Base-by-base conservation (phyloP, 2,113 vertebrate species). In the Monopterus albus region DNA sequence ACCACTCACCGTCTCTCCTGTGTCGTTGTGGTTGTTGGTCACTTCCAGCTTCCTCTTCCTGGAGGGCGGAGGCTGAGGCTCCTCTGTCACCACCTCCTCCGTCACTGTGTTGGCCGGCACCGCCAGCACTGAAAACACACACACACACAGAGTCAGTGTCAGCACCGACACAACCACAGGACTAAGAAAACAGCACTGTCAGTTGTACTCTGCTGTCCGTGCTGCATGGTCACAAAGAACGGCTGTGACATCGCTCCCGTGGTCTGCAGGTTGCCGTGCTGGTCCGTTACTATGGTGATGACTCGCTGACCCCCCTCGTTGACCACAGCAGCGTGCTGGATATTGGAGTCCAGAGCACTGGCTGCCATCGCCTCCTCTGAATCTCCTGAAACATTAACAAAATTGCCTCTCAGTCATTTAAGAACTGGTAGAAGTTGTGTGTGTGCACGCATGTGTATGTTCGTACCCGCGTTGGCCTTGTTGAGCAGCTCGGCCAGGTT, bases 201-300 rank as follows among this genome's bases (percentile, higher is more conserved):
- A n/a, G n/a, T 6, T 79, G 35, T 72, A 95, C 96, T 95, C 92
- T 94, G 95, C 75, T 96, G 94, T 13, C 95, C 95, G 0, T 95
- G 93, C 61, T 95, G 95, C 95, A 96, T 75, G 17, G 95, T 95
- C 1, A 97, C 93, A 3, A 96, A 88, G 67, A 97, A 94, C 0
- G 94, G 96, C 75, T 95, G 96, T 3, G 92, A 51, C 42, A 95
- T 86, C 53, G 91, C 77, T 14, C 90, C 87, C 0, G 92, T 87
- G 11, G 90, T 90, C 51, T 95, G 95, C 62, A 96, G 91, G 79
- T 91, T 92, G 43, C 95, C 91, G 6, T 96, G 91, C 57, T 95
- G 93, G 49, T 96, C 95, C 0, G 96, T 95, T 26, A 98, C 92
- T 43, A 98, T 95, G 68, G 96, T 94, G 70, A 97, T 95, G 65